Base-by-base conservation (phyloP, 2,888 invertebrate species). In the Sussaba pulchella region DNA sequence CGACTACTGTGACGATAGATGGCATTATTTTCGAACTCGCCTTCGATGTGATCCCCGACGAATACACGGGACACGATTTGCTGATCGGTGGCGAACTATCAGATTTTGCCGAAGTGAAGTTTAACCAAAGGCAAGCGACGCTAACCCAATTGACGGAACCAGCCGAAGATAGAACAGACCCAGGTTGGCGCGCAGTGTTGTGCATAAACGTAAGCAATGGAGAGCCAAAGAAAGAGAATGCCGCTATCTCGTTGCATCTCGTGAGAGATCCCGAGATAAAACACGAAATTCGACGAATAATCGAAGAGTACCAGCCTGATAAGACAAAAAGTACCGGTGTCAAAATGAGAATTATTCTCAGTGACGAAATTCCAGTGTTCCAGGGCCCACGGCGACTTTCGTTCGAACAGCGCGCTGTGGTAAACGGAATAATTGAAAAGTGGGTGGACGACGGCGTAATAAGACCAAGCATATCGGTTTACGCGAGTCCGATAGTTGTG, bases 371-470 rank as follows among this genome's bases (percentile, higher is more conserved):
- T 12, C 88, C 88, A 0, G 84, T 88, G 17, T 84, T 84, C 26
- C 67, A 83, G 26, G 61, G 78, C 31, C 85, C 86, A 4, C 70
- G 87, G 64, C 67, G 87, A 67, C 77, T 88, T 47, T 73, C 87
- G 0, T 19, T 63, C 0, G 10, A 26, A n/a, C 84, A 88, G 78
- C 70, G 74, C 24, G 72, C 82, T 52, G 82, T 78, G 26, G 87
- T 90, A 2, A 83, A 88, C 1, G 19, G 70, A 0, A 87, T 87
- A 72, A 81, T 89, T 21, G 71, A 87, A 0, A 70, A 84, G 21
- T 89, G 89, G 88, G 19, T 89, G 14, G 39, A 80, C 10, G 80
- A 86, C 5, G 86, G 84, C 17, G 85, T 89, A 4, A 84, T 87
- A 19, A 81, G 84, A 50, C 82, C 79, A 2, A 86, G 61, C 41